These are phyloP conservation scores for Poecile atricapillus DNA, from an alignment of 2,113 vertebrate genomes.

Conservation along the genomic window DNA sequence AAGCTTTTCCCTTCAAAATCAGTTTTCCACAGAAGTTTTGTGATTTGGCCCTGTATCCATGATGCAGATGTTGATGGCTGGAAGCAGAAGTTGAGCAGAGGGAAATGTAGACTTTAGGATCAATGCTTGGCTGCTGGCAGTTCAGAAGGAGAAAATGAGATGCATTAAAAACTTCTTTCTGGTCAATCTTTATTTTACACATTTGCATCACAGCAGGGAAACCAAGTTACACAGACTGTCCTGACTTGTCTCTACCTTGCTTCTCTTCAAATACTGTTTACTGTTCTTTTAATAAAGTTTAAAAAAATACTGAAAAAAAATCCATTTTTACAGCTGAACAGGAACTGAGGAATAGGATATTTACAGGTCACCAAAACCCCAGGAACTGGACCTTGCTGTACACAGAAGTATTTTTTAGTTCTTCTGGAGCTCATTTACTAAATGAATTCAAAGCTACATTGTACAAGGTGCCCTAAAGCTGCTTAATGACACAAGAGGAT, in stretches of 20 bases:
- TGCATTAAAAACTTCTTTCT: background rate
- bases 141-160: background rate
- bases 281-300: constrained; percentile 12
- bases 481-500: background rate
- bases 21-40: background rate
- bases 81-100: background rate
- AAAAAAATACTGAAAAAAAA: constrained; percentile 45
- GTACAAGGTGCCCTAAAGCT: constrained; percentile 9
- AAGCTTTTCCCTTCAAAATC: background rate
- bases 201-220: constrained; percentile 46
- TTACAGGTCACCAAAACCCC: constrained; percentile 3
- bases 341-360: background rate
- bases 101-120: background rate
- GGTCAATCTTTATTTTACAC: constrained; percentile 67
- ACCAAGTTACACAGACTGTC: constrained; percentile 4
- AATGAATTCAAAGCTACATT: background rate
- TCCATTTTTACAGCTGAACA: background rate
- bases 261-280: background rate
- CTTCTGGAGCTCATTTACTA: background rate
- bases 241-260: background rate
- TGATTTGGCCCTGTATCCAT: background rate
- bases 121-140: background rate
- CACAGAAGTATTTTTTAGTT: background rate
- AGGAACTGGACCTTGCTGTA: background rate
- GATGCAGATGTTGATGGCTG: background rate